phyloP scores from a whole-genome alignment of 2,797 vertebrate genomes.

The Loris lydekkerianus region DNA sequence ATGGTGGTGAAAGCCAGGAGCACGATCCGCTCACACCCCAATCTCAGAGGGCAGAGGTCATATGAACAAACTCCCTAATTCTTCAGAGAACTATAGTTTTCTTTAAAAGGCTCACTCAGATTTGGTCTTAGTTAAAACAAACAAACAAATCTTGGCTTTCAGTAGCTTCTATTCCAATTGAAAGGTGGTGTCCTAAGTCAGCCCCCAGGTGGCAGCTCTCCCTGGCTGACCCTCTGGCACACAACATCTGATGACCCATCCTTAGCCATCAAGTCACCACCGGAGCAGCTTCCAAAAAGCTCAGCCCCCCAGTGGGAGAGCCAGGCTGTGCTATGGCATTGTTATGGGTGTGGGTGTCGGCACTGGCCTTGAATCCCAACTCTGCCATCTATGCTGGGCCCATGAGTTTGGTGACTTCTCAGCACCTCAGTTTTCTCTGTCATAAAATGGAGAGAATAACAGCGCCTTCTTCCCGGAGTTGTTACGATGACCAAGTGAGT shows the following conservation, averaged over 20 bases:
- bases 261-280: background rate
- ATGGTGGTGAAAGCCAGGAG: accelerated
- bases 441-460: background rate
- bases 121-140: background rate
- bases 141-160: background rate
- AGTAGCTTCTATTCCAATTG: background rate
- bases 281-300: background rate
- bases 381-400: background rate
- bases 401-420: background rate
- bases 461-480: background rate
- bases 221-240: background rate
- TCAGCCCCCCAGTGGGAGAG: background rate
- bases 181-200: background rate
- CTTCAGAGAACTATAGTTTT: background rate
- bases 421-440: background rate
- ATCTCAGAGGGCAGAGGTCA: background rate
- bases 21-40: accelerated
- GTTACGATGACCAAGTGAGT: background rate
- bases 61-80: background rate
- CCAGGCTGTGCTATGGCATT: accelerated
- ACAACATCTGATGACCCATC: background rate
- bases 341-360: background rate
- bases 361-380: background rate
- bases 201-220: background rate
- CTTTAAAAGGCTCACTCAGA: background rate